A percentile compares a stretch with the other conserved stretches of the same genome.
These are phyloP conservation scores for Atta colombica DNA, from an alignment of 1,140 invertebrate species.

Conservation along the genomic window DNA sequence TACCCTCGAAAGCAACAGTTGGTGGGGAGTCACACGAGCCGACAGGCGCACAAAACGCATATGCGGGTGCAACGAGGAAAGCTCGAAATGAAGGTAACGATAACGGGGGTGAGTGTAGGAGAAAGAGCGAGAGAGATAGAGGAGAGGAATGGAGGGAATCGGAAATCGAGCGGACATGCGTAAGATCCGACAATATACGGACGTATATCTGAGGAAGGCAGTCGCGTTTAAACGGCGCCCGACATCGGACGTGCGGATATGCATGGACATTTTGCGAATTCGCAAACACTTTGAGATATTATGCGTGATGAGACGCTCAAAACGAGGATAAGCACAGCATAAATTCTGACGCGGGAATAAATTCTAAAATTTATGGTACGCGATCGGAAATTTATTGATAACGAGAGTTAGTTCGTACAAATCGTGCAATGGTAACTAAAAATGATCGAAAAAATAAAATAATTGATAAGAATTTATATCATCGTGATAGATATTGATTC, in stretches of 20 bases:
- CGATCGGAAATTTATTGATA: not conserved
- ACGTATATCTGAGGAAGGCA: constrained; percentile 65
- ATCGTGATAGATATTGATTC: not conserved
- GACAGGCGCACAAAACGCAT: constrained; percentile 38
- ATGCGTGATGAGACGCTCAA: not conserved
- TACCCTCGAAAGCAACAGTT: constrained; percentile 73
- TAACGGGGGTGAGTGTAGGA: constrained; percentile 4
- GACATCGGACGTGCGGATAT: constrained; percentile 68
- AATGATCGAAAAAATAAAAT: not conserved
- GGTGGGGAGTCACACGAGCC: constrained; percentile 37
- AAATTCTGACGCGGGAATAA: not conserved
- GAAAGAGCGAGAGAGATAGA: not conserved
- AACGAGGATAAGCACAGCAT: no score
- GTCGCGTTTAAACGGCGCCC: constrained; percentile 79
- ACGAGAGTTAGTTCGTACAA: not conserved
- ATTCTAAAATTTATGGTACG: not conserved
- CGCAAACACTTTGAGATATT: not conserved
- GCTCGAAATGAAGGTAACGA: not conserved
- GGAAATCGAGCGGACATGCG: constrained; percentile 78
- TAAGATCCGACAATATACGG: constrained; percentile 77
- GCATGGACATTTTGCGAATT: not conserved
- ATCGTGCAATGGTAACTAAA: not conserved
- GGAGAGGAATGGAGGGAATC: constrained; percentile 15
- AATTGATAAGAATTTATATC: constrained; percentile 7
- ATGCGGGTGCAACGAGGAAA: constrained; percentile 52